Evolutionary conservation across 2,888 invertebrate genomes (phyloP).

Genomic region (Tachina fera): DNA sequence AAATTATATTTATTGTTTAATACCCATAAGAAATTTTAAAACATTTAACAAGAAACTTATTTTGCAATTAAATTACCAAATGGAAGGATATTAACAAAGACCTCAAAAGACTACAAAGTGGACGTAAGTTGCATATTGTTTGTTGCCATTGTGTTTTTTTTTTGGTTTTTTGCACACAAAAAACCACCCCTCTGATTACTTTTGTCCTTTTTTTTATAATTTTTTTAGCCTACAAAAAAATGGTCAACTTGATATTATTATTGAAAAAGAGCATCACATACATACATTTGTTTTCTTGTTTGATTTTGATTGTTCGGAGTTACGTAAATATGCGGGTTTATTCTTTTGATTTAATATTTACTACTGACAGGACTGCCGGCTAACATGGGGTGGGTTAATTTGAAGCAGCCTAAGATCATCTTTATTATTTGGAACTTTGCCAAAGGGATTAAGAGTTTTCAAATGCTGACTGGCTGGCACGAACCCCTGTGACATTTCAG

Average conservation of each 20-base stretch:
- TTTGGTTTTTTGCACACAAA: background rate
- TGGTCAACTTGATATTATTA: conserved; percentile 35
- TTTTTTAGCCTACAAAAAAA: conserved; percentile 18
- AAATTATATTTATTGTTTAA: too few species aligned
- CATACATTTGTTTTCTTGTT: conserved; percentile 10
- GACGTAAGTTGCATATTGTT: background rate
- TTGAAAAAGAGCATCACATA: conserved; percentile 53
- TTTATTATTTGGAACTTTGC: conserved; percentile 34
- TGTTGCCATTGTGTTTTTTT: background rate
- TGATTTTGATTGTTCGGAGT: conserved; percentile 45
- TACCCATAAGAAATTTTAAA: too few species aligned
- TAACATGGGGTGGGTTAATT: conserved; percentile 15
- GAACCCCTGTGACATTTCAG: conserved; percentile 31
- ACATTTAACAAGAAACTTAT: background rate
- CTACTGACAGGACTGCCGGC: background rate
- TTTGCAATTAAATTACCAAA: too few species aligned
- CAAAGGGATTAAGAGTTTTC: conserved; percentile 49
- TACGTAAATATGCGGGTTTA: conserved; percentile 58
- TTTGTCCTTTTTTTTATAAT: conserved; percentile 5
- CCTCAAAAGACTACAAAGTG: conserved; percentile 17
- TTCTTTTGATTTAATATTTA: conserved; percentile 12
- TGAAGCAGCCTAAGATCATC: conserved; percentile 42
- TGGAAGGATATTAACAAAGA: background rate
- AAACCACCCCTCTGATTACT: background rate
- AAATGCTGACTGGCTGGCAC: conserved; percentile 1